Conservation (phyloP, 2,888 invertebrate genomes). For the Lapara coniferarum region DNA sequence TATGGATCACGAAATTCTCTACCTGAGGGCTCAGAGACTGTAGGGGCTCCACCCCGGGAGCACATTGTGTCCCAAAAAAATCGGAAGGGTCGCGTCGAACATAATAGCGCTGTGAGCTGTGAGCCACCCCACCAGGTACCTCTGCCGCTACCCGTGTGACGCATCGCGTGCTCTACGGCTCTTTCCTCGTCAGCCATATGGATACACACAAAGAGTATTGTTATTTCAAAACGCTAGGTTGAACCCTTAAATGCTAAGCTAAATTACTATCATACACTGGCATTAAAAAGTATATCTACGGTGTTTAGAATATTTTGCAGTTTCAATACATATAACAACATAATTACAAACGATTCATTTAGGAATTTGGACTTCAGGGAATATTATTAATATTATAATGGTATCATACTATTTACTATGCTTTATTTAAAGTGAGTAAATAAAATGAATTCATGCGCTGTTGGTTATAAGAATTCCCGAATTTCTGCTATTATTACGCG, state of each 20-base stretch:
- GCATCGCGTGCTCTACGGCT: conserved; percentile 6
- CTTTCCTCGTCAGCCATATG: neutral
- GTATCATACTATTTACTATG: too few species aligned
- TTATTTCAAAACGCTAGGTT: neutral
- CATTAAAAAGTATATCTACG: too few species aligned
- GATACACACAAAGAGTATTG: neutral
- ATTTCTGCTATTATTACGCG: too few species aligned
- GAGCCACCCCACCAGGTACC: conserved; percentile 56
- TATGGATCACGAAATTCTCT: conserved; percentile 60
- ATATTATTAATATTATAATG: too few species aligned
- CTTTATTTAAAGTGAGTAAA: too few species aligned
- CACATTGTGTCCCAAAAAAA: conserved; percentile 74
- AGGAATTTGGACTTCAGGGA: too few species aligned
- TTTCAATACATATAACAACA: too few species aligned
- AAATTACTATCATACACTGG: neutral
- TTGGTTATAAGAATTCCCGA: too few species aligned
- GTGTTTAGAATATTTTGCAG: too few species aligned
- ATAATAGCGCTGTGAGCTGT: conserved; percentile 61
- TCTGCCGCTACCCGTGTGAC: conserved; percentile 45
- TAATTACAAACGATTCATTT: too few species aligned
- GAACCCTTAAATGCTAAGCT: neutral
- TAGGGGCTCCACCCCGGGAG: conserved; percentile 67
- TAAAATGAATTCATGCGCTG: too few species aligned
- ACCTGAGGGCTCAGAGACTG: conserved; percentile 59
- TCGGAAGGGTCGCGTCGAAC: conserved; percentile 70